Evolutionary conservation across 2,888 invertebrate species (phyloP).

Genomic region (Lithophane leautieri): DNA sequence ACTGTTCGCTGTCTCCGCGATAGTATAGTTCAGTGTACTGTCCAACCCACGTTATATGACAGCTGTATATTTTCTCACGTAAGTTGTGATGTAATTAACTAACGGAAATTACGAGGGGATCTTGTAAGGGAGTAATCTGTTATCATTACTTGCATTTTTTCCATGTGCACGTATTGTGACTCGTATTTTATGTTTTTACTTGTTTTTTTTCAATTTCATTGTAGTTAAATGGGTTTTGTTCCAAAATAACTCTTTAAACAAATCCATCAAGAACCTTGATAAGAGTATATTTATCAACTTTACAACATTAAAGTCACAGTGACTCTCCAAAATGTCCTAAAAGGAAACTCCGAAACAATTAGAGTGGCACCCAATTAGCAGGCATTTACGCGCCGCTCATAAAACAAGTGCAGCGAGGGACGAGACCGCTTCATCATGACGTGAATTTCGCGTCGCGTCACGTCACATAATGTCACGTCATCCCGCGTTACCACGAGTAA

Average conservation of each 20-base stretch:
- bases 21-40: not conserved
- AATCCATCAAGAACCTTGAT: conserved; percentile 36
- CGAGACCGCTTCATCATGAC: conserved; percentile 43
- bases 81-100: conserved; percentile 47
- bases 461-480: conserved; percentile 5
- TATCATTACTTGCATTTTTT: conserved; percentile 50
- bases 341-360: conserved; percentile 57
- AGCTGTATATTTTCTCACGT: conserved; percentile 39
- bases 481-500: conserved; percentile 51
- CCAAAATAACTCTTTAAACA: conserved; percentile 28
- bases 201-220: not conserved
- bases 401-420: conserved; percentile 53
- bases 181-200: not conserved
- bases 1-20: not conserved
- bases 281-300: conserved; percentile 50
- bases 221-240: not conserved
- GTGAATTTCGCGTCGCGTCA: conserved; percentile 10
- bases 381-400: conserved; percentile 60
- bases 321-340: conserved; percentile 51
- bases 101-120: conserved; percentile 1
- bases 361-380: conserved; percentile 63
- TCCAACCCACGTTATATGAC: conserved; percentile 2
- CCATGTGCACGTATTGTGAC: conserved; percentile 3
- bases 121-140: conserved; percentile 15
- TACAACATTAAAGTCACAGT: conserved; percentile 48